These are phyloP conservation scores for Aphrocallistes beatrix DNA, from an alignment of 37 sponge, comb jelly and placozoan species.

Conservation along the genomic window DNA sequence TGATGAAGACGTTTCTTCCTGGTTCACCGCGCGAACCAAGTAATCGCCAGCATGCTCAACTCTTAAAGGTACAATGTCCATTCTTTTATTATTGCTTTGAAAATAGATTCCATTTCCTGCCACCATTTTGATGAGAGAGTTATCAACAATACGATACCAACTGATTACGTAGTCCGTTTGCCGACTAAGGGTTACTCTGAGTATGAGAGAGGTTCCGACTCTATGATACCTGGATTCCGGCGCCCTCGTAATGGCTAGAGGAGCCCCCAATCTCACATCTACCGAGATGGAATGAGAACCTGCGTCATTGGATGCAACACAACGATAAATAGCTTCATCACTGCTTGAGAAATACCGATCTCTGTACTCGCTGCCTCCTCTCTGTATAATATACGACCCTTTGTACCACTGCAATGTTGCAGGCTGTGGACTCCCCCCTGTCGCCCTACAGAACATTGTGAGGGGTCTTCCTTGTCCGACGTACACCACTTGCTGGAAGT, in stretches of 20 bases:
- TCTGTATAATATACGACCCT: neutral
- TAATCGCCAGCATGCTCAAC: neutral
- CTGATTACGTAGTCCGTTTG: neutral
- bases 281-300: neutral
- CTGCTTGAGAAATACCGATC: neutral
- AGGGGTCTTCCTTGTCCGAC: neutral
- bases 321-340: neutral
- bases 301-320: neutral
- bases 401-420: neutral
- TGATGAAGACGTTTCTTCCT: neutral
- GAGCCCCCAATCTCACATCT: neutral
- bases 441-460: neutral
- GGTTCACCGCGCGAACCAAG: neutral
- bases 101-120: neutral
- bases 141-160: neutral
- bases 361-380: neutral
- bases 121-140: neutral
- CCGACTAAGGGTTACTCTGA: neutral
- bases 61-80: neutral
- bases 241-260: neutral
- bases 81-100: neutral
- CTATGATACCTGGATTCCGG: neutral
- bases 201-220: neutral
- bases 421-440: neutral
- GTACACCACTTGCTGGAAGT: neutral